Evolutionary conservation across 2,888 invertebrate genomes (phyloP).

Genomic region (Aricia artaxerxes): DNA sequence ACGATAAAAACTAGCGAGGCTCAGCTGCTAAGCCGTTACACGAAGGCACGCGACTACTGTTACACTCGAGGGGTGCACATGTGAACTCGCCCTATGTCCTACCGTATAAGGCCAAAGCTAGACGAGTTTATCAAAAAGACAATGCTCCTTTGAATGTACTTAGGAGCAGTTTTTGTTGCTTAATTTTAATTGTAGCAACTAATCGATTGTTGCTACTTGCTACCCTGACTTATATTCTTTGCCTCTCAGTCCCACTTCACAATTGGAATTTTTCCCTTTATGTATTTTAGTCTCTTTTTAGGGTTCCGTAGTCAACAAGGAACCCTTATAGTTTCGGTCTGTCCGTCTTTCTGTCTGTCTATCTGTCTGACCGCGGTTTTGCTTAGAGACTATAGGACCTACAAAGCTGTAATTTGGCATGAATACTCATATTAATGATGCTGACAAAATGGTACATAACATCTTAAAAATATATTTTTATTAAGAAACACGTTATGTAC

Average conservation of each 20-base stretch:
- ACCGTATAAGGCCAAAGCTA: constrained; percentile 21
- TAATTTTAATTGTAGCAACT: constrained; percentile 25
- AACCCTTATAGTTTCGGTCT: too few species aligned
- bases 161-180: constrained; percentile 20
- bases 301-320: too few species aligned
- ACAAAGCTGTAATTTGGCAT: too few species aligned
- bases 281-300: too few species aligned
- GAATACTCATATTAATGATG: too few species aligned
- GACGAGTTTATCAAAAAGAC: constrained; percentile 30
- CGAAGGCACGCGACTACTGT: constrained; percentile 57
- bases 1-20: constrained; percentile 52
- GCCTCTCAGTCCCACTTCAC: not conserved
- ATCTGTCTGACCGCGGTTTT: too few species aligned
- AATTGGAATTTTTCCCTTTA: not conserved
- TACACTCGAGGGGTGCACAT: constrained; percentile 17
- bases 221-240: not conserved
- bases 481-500: too few species aligned
- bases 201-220: not conserved
- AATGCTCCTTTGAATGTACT: constrained; percentile 15
- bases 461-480: too few species aligned
- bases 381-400: too few species aligned
- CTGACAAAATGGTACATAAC: too few species aligned
- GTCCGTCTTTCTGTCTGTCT: too few species aligned
- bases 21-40: constrained; percentile 74
- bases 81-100: not conserved